These are phyloP conservation scores for Parapristionchus giblindavisi DNA, from an alignment of 2,888 invertebrate genomes.

Conservation along the genomic window DNA sequence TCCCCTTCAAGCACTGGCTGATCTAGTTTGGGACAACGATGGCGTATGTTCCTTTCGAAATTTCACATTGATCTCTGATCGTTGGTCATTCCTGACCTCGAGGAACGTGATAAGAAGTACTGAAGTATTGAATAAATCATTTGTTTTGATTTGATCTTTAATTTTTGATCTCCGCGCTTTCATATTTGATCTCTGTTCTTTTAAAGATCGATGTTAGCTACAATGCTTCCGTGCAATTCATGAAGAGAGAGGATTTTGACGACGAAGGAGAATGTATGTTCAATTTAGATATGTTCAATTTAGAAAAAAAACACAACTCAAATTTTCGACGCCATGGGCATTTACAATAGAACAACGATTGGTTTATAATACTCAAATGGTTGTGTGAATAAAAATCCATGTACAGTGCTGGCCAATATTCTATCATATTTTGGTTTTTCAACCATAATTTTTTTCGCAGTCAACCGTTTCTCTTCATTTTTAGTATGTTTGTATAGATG, in stretches of 20 bases:
- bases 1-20: background rate
- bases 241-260: background rate
- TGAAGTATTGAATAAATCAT: background rate
- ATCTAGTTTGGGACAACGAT: too few species aligned
- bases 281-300: background rate
- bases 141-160: too few species aligned
- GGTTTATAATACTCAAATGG: background rate
- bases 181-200: background rate
- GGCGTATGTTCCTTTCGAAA: too few species aligned
- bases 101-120: too few species aligned
- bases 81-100: too few species aligned
- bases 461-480: too few species aligned
- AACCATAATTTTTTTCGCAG: background rate
- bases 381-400: background rate
- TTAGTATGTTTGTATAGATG: too few species aligned
- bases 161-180: too few species aligned
- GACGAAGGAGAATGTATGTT: conserved; percentile 3
- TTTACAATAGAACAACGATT: background rate
- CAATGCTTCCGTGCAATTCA: background rate
- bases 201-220: background rate
- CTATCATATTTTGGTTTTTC: background rate
- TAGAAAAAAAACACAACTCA: background rate
- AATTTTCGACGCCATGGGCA: background rate
- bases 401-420: background rate
- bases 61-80: too few species aligned